Evolutionary conservation across 2,113 vertebrate genomes (phyloP), one percentile per base, ranked within the genome.

Genomic region (Gulo gulo): DNA sequence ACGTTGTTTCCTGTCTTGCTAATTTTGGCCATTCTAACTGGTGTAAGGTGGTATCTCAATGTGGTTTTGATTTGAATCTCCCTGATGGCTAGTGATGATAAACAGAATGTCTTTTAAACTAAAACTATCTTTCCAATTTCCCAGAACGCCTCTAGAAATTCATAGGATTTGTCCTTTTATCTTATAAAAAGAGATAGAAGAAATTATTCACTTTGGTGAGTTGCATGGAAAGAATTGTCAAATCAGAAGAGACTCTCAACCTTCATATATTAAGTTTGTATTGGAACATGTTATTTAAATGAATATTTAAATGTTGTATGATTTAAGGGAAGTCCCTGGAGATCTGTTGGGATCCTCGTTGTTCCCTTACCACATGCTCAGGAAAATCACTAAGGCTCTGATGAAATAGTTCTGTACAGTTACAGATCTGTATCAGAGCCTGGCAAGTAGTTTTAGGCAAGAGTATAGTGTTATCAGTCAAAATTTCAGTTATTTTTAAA

Each of bases 401-500:
- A 47, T 52, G 10, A 92, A 85, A 96, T 20, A 79, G 13, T 34
- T 89, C 47, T 52, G 67, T 67, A 10, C 16, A 61, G 29, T 74
- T 92, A 61, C n/a, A 52, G 21, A 59, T 14, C 13, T 14, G 26
- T 26, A 16, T 34, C 31, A 82, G 52, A 42, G 36, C 26, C 15
- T 83, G 36, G n/a, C 9, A 81, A 69, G 65, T 85, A 16, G 61
- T 91, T 95, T 67, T 87, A 78, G 39, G 71, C 1, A 81, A 45
- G 4, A 71, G 31, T 74, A 84, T 10, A 55, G 20, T 42, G 5
- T 61, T 61, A 61, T 9, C 20, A 59, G 36, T 31, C 29, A 92
- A 84, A 91, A 76, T 88, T 92, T 45, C 79, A 87, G 36, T 79
- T 90, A 81, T 15, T 81, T 45, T 92, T 90, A 79, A 92, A 92